phyloP scores from a whole-genome alignment of 2,888 invertebrate species.

The Neria commutata region DNA sequence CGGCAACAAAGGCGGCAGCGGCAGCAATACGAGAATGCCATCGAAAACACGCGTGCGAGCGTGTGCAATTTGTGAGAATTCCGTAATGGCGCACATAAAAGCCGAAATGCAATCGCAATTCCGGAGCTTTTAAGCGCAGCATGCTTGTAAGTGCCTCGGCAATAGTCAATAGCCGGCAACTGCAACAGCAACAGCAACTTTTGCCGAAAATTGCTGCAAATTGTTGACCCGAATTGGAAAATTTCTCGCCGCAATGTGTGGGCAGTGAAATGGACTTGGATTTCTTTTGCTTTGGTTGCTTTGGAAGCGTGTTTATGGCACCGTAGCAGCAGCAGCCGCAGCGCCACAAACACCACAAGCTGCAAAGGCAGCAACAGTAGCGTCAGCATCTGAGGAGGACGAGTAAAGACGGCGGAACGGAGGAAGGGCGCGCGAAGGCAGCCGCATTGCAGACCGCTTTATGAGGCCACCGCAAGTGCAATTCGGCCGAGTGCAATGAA shows the following conservation, averaged over 20 bases:
- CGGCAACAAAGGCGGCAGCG: too few species aligned
- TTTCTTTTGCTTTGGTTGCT: too few species aligned
- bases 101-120: constrained; percentile 1
- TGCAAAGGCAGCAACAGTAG: too few species aligned
- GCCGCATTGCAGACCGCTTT: not conserved
- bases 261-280: not conserved
- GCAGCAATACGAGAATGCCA: not conserved
- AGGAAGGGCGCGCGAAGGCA: not conserved
- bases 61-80: not conserved
- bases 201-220: not conserved
- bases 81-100: not conserved
- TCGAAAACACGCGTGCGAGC: not conserved
- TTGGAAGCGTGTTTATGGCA: not conserved
- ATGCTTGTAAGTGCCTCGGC: not conserved
- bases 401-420: not conserved
- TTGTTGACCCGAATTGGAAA: constrained; percentile 1
- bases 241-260: not conserved
- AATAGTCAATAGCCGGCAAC: not conserved
- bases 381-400: not conserved
- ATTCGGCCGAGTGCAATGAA: too few species aligned
- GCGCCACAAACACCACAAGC: too few species aligned
- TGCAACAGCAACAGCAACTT: not conserved
- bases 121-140: not conserved
- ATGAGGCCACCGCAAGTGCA: not conserved
- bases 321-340: too few species aligned